These are phyloP conservation scores for Pituophis catenifer DNA, from an alignment of 2,113 vertebrate species.

Conservation along the genomic window DNA sequence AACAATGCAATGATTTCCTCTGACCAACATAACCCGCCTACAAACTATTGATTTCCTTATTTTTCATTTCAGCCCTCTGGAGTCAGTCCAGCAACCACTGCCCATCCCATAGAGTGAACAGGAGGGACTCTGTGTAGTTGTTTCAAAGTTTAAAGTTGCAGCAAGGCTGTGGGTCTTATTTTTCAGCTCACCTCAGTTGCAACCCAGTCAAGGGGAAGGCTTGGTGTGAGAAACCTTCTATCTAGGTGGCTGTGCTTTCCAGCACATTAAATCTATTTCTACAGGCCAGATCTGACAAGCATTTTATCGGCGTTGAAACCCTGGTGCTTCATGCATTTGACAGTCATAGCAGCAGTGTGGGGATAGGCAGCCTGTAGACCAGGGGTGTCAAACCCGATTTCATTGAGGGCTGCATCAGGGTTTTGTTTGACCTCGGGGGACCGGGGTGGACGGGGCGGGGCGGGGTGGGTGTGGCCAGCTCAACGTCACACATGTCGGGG, in stretches of 20 bases:
- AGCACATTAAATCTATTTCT: not conserved
- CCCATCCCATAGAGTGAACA: not conserved
- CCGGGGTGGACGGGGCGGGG: too few species aligned
- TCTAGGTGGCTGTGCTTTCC: not conserved
- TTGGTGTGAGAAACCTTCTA: not conserved
- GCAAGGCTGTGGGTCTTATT: not conserved
- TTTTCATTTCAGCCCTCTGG: slow-evolving; percentile 1
- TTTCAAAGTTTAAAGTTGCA: not conserved
- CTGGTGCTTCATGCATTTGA: not conserved
- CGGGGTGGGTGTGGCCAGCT: too few species aligned
- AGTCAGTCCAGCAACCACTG: not conserved
- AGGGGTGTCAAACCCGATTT: too few species aligned
- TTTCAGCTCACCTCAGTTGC: not conserved
- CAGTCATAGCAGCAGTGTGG: too few species aligned
- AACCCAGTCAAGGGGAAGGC: not conserved
- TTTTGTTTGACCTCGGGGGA: too few species aligned
- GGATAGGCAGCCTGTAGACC: not conserved
- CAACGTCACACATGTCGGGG: too few species aligned
- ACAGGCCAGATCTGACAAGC: not conserved
- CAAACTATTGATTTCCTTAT: slow-evolving; percentile 14
- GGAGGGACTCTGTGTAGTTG: not conserved
- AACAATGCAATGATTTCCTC: slow-evolving; percentile 38
- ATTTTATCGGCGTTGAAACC: not conserved
- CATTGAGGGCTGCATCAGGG: too few species aligned
- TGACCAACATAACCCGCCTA: not conserved